These are phyloP conservation scores for Amphipoea lucens DNA, from an alignment of 2,888 invertebrate genomes.

Conservation along the genomic window DNA sequence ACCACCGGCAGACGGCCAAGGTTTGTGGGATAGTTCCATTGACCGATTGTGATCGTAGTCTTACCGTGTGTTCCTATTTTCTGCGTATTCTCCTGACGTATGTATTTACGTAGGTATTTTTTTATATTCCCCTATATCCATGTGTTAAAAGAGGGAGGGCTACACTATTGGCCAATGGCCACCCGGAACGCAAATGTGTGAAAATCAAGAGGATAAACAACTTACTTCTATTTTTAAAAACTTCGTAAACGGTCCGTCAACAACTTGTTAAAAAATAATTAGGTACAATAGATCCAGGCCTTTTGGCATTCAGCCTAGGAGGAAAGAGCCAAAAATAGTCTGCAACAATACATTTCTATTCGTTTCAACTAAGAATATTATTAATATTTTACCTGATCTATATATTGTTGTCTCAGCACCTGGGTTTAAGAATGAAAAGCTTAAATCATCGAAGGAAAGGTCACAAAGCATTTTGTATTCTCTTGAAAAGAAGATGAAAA, in stretches of 20 bases:
- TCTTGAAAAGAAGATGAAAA: not conserved
- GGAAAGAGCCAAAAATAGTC: constrained; percentile 32
- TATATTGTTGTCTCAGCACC: not conserved
- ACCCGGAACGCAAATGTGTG: too few species aligned
- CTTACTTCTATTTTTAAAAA: constrained; percentile 16
- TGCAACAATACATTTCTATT: constrained; percentile 26
- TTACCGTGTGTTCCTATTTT: not conserved
- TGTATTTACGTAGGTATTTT: not conserved
- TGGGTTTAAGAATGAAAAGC: constrained; percentile 3
- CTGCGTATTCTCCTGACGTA: not conserved
- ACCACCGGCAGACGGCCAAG: not conserved
- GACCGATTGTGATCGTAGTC: not conserved
- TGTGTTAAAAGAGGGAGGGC: not conserved
- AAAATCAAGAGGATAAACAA: constrained; percentile 1
- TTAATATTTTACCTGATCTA: constrained; percentile 14
- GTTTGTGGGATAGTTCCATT: not conserved
- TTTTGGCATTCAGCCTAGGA: constrained; percentile 43
- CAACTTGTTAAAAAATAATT: constrained; percentile 7
- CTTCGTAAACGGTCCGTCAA: constrained; percentile 33
- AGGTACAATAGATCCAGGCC: constrained; percentile 24
- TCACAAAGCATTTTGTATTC: not conserved
- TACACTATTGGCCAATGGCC: not conserved
- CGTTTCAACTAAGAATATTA: constrained; percentile 28
- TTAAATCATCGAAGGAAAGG: not conserved
- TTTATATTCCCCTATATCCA: not conserved